These are phyloP conservation scores for Aphaenogaster rudis DNA, from an alignment of 1,140 invertebrate genomes.

Conservation along the genomic window DNA sequence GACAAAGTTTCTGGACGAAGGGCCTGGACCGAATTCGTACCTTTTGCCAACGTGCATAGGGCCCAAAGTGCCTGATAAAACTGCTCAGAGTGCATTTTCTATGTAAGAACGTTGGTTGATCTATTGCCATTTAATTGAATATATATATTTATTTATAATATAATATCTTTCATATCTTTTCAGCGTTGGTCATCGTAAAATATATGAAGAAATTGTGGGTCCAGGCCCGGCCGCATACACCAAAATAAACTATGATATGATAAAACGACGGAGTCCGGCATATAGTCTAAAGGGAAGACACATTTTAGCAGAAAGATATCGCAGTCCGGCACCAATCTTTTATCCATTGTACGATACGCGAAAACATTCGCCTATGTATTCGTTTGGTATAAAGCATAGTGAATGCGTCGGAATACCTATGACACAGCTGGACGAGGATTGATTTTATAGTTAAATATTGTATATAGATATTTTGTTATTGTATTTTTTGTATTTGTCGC, in stretches of 20 bases:
- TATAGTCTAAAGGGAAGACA: conserved; percentile 78
- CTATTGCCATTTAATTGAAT: conserved; percentile 32
- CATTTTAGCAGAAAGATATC: conserved; percentile 10
- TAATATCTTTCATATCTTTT: conserved; percentile 17
- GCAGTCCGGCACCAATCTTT: conserved; percentile 81
- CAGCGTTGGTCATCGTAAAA: conserved; percentile 51
- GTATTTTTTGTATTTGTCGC: neutral
- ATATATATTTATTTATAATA: neutral
- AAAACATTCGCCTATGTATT: conserved; percentile 79
- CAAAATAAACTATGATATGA: conserved; percentile 68
- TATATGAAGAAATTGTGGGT: conserved; percentile 41
- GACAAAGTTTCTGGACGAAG: conserved; percentile 54
- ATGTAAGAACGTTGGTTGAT: conserved; percentile 75
- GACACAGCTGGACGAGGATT: conserved; percentile 78
- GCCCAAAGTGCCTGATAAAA: conserved; percentile 82
- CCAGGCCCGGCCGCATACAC: conserved; percentile 83
- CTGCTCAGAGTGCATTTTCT: conserved; percentile 80
- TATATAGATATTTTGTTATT: conserved; percentile 7
- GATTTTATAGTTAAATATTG: conserved; percentile 37
- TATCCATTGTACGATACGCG: conserved; percentile 68
- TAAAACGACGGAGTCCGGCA: conserved; percentile 79
- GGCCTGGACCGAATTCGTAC: conserved; percentile 83
- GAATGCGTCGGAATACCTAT: conserved; percentile 77
- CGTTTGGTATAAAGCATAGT: conserved; percentile 83
- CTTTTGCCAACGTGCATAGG: conserved; percentile 82